Base-by-base conservation (phyloP, 2,797 vertebrate genomes). In the Mastacembelus armatus region DNA sequence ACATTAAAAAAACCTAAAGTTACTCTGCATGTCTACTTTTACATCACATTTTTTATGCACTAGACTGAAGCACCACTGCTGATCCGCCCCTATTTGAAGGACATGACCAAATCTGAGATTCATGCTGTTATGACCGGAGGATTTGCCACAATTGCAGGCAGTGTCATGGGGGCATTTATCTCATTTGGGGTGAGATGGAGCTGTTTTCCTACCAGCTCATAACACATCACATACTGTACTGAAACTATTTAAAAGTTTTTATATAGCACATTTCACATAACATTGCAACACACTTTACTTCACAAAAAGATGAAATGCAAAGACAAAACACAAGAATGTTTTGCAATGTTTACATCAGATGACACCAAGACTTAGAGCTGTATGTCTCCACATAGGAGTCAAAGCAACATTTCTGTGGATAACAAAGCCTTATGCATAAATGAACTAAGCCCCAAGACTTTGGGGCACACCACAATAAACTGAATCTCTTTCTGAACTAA, bases 71-170 rank as follows among this genome's bases (percentile, higher is more conserved):
- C 97, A 0, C 98, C 97, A 0, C 91, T 99, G 63, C 92, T 99
- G 71, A 95, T 99, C 80, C 94, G 92, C 10, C 98, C 98, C 0
- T 99, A 99, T 86, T 78, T 99, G 36, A 52, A 83, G 1, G 92
- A 98, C n/a, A 97, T 99, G 98, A 99, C 98, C 4, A 92, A 75
- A 42, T 99, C 98, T 27, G 98, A 99, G 85, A 81, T 99, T 61
- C 98, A 99, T 0, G 93, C 95, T 1, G 96, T 99, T 57, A 96
- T 99, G 94, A 92, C 92, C 0, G 98, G 98, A 2, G 98, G 98
- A 65, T 99, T 96, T 29, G 94, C 96, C 44, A 99, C 98, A 22
- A 98, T 99, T 1, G 97, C 98, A 0, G 98, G 97, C 59, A 98
- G 96, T 0, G 96, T 99, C 45, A 95, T 99, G 95, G 98, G 98